phyloP scores from a whole-genome alignment of 2,888 invertebrate species.

The Ophioninae sp. region DNA sequence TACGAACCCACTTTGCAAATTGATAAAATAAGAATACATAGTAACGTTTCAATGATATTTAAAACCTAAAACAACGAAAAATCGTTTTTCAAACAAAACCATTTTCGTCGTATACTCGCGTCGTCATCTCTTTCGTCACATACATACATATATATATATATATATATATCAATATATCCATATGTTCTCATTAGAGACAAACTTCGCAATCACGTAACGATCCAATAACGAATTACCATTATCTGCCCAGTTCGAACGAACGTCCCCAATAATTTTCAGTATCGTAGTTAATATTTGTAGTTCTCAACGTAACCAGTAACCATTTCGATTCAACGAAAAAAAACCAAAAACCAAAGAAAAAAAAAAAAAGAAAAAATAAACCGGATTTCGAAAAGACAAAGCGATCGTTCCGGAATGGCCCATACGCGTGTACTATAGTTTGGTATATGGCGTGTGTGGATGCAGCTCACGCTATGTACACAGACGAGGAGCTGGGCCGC shows the following conservation, averaged over 20 bases:
- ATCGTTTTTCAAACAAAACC: no score
- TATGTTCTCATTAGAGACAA: not conserved
- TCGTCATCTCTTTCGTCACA: not conserved
- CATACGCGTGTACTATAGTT: slow-evolving; percentile 35
- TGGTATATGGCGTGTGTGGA: slow-evolving; percentile 63
- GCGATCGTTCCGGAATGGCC: slow-evolving; percentile 24
- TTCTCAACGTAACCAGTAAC: not conserved
- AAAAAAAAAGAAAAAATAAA: no score
- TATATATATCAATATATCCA: not conserved
- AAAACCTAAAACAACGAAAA: no score
- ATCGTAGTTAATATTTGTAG: not conserved
- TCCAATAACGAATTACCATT: not conserved
- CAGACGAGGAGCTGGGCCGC: slow-evolving; percentile 55
- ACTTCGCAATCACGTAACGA: not conserved
- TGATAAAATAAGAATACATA: no score
- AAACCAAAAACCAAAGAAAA: slow-evolving; percentile 1
- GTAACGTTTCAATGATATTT: no score
- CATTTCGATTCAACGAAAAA: not conserved
- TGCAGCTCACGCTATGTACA: slow-evolving; percentile 64
- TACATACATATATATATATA: no score
- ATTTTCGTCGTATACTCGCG: no score
- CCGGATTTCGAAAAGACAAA: not conserved
- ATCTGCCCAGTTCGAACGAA: not conserved
- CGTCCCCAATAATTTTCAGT: not conserved
- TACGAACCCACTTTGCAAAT: no score